phyloP scores from a whole-genome alignment of 2,888 invertebrate species.

The Harpalus rubripes region DNA sequence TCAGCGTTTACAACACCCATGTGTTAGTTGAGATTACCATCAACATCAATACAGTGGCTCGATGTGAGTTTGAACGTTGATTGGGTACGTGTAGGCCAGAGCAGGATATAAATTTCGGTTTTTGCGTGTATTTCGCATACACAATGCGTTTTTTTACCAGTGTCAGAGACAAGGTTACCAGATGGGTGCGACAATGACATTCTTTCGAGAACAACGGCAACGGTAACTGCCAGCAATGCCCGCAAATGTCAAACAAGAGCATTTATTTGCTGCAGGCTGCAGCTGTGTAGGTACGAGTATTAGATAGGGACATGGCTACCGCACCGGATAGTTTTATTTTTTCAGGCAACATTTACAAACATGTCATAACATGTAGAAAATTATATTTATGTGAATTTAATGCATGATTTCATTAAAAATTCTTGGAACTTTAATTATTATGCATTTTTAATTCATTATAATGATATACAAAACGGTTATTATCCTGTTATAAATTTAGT shows the following conservation, averaged over 20 bases:
- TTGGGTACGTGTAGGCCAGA: slow-evolving; percentile 8
- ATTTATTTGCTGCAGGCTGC: slow-evolving; percentile 7
- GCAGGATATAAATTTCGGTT: slow-evolving; percentile 47
- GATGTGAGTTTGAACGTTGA: background rate
- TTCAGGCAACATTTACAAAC: background rate
- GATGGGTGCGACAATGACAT: slow-evolving; percentile 45
- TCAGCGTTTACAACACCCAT: slow-evolving; percentile 33
- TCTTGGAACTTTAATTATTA: too few species aligned
- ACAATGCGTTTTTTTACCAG: slow-evolving; percentile 38
- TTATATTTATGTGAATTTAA: background rate
- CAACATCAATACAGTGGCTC: background rate
- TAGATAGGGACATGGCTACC: background rate
- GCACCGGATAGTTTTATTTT: background rate
- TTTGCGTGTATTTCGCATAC: slow-evolving; percentile 21
- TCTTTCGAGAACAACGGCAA: slow-evolving; percentile 11
- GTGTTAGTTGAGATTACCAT: slow-evolving; percentile 38
- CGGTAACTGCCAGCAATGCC: background rate
- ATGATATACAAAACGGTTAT: too few species aligned
- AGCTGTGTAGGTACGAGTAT: background rate
- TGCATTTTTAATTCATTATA: too few species aligned
- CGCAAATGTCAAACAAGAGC: slow-evolving; percentile 36
- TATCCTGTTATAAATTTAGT: too few species aligned
- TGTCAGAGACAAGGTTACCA: slow-evolving; percentile 24
- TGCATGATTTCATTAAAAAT: background rate
- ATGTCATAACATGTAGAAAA: background rate